These are phyloP conservation scores for Merodon equestris DNA, from an alignment of 2,888 invertebrate genomes.

Conservation along the genomic window DNA sequence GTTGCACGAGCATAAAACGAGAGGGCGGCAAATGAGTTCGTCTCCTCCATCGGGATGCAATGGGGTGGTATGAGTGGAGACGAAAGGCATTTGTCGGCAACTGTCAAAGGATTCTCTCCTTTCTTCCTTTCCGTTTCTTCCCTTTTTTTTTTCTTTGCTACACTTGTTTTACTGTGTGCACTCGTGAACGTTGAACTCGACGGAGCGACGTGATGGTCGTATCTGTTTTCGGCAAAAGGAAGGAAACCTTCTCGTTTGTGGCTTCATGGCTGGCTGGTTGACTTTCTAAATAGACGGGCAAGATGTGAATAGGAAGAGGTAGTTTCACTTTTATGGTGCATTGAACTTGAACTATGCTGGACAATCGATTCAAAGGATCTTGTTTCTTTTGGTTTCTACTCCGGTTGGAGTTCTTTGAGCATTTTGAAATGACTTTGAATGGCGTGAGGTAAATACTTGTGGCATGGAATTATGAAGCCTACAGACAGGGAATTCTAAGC, in stretches of 20 bases:
- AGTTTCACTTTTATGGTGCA: constrained; percentile 58
- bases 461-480: no score
- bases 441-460: no score
- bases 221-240: constrained; percentile 40
- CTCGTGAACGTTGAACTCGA: constrained; percentile 52
- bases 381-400: no score
- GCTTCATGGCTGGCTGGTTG: no score
- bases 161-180: no score
- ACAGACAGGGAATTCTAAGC: no score
- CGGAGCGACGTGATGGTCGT: no score
- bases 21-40: constrained; percentile 4
- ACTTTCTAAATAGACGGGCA: neutral
- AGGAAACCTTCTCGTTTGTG: constrained; percentile 12
- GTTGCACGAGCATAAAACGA: no score
- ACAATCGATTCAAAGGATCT: neutral
- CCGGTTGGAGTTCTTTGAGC: no score
- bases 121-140: neutral
- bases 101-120: constrained; percentile 49
- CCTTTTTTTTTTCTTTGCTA: no score
- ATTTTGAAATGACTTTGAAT: no score
- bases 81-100: constrained; percentile 48
- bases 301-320: constrained; percentile 1
- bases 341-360: constrained; percentile 54
- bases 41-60: neutral
- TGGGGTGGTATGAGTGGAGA: neutral